phyloP scores from a whole-genome alignment of 2,113 vertebrate genomes.

The Zapornia atra region DNA sequence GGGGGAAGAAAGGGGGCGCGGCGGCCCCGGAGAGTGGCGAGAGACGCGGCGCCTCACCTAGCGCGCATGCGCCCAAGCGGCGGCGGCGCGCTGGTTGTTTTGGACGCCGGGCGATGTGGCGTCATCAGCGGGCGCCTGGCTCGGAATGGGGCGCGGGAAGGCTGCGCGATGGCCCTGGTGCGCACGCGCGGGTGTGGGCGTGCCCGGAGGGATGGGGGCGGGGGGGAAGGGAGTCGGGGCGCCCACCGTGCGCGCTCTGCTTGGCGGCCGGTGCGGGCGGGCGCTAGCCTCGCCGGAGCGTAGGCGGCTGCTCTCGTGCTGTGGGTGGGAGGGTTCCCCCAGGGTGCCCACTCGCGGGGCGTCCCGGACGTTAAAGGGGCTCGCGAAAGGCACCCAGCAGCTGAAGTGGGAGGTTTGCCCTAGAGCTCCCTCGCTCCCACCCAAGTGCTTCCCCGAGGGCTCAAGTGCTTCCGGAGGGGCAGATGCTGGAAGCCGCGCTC shows the following conservation, averaged over 20 bases:
- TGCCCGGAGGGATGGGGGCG: no score
- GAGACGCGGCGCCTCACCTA: not conserved
- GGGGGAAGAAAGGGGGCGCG: not conserved
- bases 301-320: rapidly evolving
- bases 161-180: rapidly evolving
- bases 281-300: no score
- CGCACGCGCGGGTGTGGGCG: not conserved
- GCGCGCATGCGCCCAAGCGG: not conserved
- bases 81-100: not conserved
- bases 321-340: rapidly evolving
- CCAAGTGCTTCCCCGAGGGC: rapidly evolving
- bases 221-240: no score
- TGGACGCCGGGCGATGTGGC: not conserved
- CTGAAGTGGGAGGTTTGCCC: rapidly evolving
- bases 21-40: not conserved
- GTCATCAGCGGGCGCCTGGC: not conserved
- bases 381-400: rapidly evolving
- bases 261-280: no score
- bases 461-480: rapidly evolving
- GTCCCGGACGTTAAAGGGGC: rapidly evolving
- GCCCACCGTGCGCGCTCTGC: no score
- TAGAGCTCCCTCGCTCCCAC: rapidly evolving
- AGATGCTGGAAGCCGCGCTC: rapidly evolving
- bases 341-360: no score
- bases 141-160: rapidly evolving